phyloP scores from a whole-genome alignment of 2,113 vertebrate species.

The Erythrocercus mccallii region DNA sequence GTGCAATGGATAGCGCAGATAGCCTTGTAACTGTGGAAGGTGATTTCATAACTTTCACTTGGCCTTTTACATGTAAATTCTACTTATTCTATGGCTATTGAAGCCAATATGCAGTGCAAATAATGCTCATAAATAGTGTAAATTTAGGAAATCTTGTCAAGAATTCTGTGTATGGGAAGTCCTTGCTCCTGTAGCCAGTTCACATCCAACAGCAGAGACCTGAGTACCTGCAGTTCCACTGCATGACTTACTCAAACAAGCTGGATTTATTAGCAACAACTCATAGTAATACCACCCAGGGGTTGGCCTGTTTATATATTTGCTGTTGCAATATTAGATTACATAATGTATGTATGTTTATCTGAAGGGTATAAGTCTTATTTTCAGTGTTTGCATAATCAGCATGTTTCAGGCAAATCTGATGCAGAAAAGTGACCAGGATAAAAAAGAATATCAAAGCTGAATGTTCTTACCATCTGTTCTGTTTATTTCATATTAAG shows the following conservation, averaged over 20 bases:
- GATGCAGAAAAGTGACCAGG: not conserved
- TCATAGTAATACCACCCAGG: not conserved
- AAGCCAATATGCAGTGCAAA: not conserved
- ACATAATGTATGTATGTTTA: not conserved
- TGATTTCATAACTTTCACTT: not conserved
- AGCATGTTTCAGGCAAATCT: not conserved
- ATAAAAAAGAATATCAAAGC: not conserved
- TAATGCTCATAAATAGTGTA: not conserved
- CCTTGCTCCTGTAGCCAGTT: not conserved
- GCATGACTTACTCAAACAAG: not conserved
- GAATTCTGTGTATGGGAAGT: not conserved
- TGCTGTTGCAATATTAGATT: not conserved
- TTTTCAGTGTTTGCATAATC: not conserved
- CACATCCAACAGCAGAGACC: not conserved
- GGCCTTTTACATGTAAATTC: rapidly evolving
- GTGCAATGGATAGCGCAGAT: not conserved
- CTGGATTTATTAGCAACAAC: not conserved
- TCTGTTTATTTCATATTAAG: not conserved
- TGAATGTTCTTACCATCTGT: not conserved
- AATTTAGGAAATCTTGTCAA: not conserved
- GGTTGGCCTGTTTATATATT: not conserved
- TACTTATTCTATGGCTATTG: not conserved
- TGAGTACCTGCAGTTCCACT: not conserved
- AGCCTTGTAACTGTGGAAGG: not conserved
- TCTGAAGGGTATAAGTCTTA: not conserved